Percentiles rank a stretch among this genome's conserved stretches.
These are phyloP conservation scores for Noctilio leporinus DNA, from an alignment of 2,113 vertebrate species.

Conservation along the genomic window DNA sequence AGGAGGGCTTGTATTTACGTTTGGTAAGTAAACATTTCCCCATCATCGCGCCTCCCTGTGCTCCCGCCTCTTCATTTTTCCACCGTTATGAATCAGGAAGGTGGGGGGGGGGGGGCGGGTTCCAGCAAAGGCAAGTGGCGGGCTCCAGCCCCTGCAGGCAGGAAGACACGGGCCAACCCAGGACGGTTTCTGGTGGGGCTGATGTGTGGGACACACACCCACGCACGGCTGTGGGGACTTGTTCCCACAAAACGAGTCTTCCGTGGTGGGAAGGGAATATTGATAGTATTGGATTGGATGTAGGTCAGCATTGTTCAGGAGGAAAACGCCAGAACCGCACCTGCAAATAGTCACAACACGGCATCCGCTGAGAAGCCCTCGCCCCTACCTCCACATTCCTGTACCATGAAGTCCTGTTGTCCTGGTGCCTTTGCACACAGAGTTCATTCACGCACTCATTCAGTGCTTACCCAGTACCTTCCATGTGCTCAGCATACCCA, in stretches of 20 bases:
- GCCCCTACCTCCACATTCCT: neutral
- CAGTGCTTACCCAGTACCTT: neutral
- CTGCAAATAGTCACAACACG: neutral
- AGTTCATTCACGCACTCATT: neutral
- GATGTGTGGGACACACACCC: neutral
- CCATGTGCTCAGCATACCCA: neutral
- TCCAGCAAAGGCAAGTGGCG: neutral
- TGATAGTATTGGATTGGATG: neutral
- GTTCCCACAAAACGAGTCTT: neutral
- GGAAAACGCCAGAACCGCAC: neutral
- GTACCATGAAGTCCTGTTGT: neutral
- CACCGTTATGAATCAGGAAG: neutral
- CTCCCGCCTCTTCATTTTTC: neutral
- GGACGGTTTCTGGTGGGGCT: neutral
- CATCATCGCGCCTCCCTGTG: neutral
- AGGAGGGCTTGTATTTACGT: accelerated
- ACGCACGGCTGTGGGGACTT: neutral
- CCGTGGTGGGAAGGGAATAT: neutral
- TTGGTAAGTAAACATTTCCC: neutral
- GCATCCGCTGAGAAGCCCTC: neutral
- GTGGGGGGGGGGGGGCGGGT: neutral
- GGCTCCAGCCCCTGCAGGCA: neutral
- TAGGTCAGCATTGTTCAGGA: neutral
- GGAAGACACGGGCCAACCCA: neutral
- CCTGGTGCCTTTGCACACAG: neutral